Evolutionary conservation across 2,888 invertebrate species (phyloP), one percentile per base, ranked within the genome.

Genomic region (Operophtera brumata): DNA sequence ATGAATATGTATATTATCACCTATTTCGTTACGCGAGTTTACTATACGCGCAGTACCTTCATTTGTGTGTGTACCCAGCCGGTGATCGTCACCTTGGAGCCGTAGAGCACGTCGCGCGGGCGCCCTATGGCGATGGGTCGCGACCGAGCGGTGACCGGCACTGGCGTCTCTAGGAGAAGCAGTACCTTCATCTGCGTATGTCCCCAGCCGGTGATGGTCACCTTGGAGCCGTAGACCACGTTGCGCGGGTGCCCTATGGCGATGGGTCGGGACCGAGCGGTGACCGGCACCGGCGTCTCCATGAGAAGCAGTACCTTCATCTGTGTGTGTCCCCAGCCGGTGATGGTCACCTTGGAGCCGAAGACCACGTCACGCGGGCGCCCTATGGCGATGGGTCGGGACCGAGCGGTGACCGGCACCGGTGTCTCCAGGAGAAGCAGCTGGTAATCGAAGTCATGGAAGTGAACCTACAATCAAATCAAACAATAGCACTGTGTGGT

Each of bases 371-470:
- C 85, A 0, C 67, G 64, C 0, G 69, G 2, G 2, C 65, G 62
- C 0, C 81, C 89, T 2, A 90, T 86, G 0, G 85, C 84, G 0
- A 89, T 81, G 0, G 89, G 89, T 30, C 80, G 67, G 3, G 82
- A 64, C 7, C 9, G 58, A 0, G 64, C 39, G 0, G 82, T 80
- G 0, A 84, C 71, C 0, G 86, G 85, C 0, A 89, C 70, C 0
- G 86, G 71, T 0, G 7, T 63, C 65, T 86, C 82, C 49, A 90
- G 62, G 7, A 87, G 61, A 0, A 88, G 60, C 30, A 90, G 73
- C 68, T 88, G 89, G 67, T 81, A 90, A 47, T 90, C 89, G 41
- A 57, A 87, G 69, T 89, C 88, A 39, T 87, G 84, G 20, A 57
- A 61, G 45, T 84, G 80, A 0, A 57, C 36, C 1, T 57, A 12